Percentiles rank a stretch among this genome's conserved stretches.
phyloP scores from a whole-genome alignment of 2,797 vertebrate species.

The Acanthurus lineatus region DNA sequence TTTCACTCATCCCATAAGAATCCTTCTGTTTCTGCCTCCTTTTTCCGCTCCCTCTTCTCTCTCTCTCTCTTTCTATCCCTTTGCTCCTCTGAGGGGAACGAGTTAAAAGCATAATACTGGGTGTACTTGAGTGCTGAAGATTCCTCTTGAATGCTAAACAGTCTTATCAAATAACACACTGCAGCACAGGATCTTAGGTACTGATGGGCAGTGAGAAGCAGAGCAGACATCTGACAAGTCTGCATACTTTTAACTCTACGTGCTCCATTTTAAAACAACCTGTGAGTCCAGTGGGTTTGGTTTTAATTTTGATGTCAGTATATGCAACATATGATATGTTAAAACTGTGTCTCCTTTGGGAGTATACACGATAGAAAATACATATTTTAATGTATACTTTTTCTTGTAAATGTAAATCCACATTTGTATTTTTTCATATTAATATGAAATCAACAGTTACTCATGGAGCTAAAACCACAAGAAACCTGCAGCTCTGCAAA shows the following conservation, averaged over 20 bases:
- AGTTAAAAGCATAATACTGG: slow-evolving; percentile 83
- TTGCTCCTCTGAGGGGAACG: slow-evolving; percentile 67
- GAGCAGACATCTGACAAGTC: slow-evolving; percentile 35
- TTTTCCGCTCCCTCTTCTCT: slow-evolving; percentile 25
- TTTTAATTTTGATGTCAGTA: neutral
- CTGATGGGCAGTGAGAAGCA: slow-evolving; percentile 62
- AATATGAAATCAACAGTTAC: neutral
- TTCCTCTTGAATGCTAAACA: slow-evolving; percentile 82
- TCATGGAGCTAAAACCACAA: neutral
- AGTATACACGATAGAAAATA: too few relatives aligned
- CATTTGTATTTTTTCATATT: neutral
- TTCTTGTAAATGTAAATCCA: neutral
- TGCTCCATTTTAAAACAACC: slow-evolving; percentile 14
- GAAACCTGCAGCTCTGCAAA: slow-evolving; percentile 2
- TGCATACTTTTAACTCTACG: neutral
- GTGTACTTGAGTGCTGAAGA: slow-evolving; percentile 76
- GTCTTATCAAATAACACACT: slow-evolving; percentile 74
- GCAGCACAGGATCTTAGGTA: slow-evolving; percentile 65
- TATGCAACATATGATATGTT: too few relatives aligned
- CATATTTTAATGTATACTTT: neutral
- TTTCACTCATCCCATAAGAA: slow-evolving; percentile 75
- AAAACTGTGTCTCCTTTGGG: too few relatives aligned
- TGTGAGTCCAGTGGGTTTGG: neutral
- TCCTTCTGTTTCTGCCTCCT: slow-evolving; percentile 56
- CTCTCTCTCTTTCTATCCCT: slow-evolving; percentile 41